These are phyloP conservation scores for Nephrocerus scutellatus DNA, from an alignment of 2,888 invertebrate genomes.

Conservation along the genomic window DNA sequence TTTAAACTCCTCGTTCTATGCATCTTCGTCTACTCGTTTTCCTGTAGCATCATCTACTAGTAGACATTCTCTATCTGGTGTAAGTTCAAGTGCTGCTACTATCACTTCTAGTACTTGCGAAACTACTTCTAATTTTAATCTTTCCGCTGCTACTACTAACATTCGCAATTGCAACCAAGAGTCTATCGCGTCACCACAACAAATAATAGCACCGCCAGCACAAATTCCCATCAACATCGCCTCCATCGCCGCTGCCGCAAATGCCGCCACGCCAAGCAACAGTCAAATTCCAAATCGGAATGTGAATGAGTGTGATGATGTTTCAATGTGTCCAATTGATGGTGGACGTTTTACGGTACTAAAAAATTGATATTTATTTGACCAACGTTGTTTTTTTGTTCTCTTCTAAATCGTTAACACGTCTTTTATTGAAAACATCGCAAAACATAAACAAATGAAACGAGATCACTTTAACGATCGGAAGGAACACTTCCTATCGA, in stretches of 20 bases:
- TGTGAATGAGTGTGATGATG: slow-evolving; percentile 32
- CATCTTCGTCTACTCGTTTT: slow-evolving; percentile 1
- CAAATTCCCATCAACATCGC: slow-evolving; percentile 27
- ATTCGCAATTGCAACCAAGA: not conserved
- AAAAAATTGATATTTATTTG: slow-evolving; percentile 35
- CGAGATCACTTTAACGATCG: too few relatives aligned
- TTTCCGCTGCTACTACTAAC: slow-evolving; percentile 13
- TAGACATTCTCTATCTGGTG: slow-evolving; percentile 23
- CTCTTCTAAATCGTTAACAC: slow-evolving; percentile 4
- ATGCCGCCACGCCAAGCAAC: slow-evolving; percentile 45
- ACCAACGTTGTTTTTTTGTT: slow-evolving; percentile 12
- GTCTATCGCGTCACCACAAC: slow-evolving; percentile 19
- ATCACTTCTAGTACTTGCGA: slow-evolving; percentile 17
- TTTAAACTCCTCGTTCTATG: slow-evolving; percentile 1
- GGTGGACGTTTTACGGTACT: slow-evolving; percentile 51
- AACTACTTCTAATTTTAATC: slow-evolving; percentile 15
- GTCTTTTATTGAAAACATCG: too few relatives aligned
- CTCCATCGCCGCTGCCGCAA: slow-evolving; percentile 18
- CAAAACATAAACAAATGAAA: too few relatives aligned
- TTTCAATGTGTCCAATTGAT: slow-evolving; percentile 26
- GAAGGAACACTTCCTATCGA: too few relatives aligned
- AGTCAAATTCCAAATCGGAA: slow-evolving; percentile 31
- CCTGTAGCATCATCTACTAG: slow-evolving; percentile 4
- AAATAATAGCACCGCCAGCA: too few relatives aligned
- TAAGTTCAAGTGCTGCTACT: slow-evolving; percentile 27